These are phyloP conservation scores for Eleginops maclovinus DNA, from an alignment of 2,113 vertebrate genomes.

Conservation along the genomic window DNA sequence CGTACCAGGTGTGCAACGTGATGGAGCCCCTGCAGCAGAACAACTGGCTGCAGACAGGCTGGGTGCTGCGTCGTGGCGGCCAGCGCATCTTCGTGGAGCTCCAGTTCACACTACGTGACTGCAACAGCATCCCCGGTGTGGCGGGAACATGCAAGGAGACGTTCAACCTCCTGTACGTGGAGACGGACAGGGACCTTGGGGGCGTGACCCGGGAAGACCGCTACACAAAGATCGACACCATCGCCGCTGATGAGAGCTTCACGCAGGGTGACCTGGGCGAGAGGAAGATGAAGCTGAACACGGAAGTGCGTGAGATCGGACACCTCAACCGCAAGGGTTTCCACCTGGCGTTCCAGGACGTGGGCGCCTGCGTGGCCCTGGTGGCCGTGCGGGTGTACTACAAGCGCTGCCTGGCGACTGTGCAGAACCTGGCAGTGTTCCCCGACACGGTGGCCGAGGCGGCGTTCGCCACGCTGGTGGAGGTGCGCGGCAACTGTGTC, in stretches of 20 bases:
- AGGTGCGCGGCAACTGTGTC: constrained; percentile 93
- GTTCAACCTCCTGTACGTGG: constrained; percentile 94
- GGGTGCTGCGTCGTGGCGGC: constrained; percentile 89
- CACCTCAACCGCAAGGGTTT: constrained; percentile 94
- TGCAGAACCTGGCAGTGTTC: constrained; percentile 92
- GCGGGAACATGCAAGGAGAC: constrained; percentile 96
- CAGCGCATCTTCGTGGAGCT: constrained; percentile 97
- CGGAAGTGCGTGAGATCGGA: constrained; percentile 95
- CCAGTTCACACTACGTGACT: constrained; percentile 96
- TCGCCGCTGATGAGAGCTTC: constrained; percentile 97
- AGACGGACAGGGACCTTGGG: constrained; percentile 89
- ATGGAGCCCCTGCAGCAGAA: constrained; percentile 98
- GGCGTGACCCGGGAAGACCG: constrained; percentile 82
- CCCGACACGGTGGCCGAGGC: constrained; percentile 93
- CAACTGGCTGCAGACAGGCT: constrained; percentile 98
- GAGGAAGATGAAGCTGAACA: constrained; percentile 99
- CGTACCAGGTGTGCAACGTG: constrained; percentile 97
- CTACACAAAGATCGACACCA: constrained; percentile 95
- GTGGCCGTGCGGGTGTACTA: constrained; percentile 96
- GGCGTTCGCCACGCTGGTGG: constrained; percentile 93
- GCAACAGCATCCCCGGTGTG: constrained; percentile 97
- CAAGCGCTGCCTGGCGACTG: constrained; percentile 91
- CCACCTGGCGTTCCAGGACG: constrained; percentile 97
- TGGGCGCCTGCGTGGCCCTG: constrained; percentile 94
- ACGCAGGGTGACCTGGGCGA: constrained; percentile 96